phyloP scores from a whole-genome alignment of 2,888 invertebrate genomes.

The Ochlodes sylvanus region DNA sequence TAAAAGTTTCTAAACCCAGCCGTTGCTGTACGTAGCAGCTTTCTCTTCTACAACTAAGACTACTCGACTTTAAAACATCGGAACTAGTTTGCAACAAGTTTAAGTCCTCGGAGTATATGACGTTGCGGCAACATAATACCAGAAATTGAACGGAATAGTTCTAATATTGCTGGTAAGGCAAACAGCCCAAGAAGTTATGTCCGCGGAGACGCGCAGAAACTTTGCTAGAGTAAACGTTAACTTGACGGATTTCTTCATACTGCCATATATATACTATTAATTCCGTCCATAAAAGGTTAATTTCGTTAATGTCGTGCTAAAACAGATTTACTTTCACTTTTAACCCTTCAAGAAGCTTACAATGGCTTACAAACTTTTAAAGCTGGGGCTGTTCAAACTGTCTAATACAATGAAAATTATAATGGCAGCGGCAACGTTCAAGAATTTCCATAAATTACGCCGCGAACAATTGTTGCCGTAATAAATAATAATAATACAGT shows the following conservation, averaged over 20 bases:
- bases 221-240: conserved; percentile 26
- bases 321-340: conserved; percentile 30
- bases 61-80: conserved; percentile 12
- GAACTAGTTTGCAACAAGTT: conserved; percentile 9
- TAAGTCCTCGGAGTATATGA: conserved; percentile 12
- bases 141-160: conserved; percentile 27
- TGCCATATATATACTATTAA: conserved; percentile 33
- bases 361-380: conserved; percentile 31
- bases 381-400: conserved; percentile 36
- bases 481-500: conserved; percentile 23
- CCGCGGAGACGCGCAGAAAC: conserved; percentile 33
- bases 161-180: conserved; percentile 33
- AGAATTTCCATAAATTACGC: conserved; percentile 35
- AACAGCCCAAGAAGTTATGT: conserved; percentile 31
- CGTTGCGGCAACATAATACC: conserved; percentile 25
- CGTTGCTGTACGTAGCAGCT: neutral
- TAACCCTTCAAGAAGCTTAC: conserved; percentile 33
- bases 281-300: conserved; percentile 15
- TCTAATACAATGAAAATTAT: conserved; percentile 38
- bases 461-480: conserved; percentile 28
- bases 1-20: neutral
- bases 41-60: neutral
- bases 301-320: conserved; percentile 16
- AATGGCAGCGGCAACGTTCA: conserved; percentile 17
- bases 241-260: conserved; percentile 32